phyloP scores from a whole-genome alignment of 2,888 invertebrate genomes.

The Eulithis testata region DNA sequence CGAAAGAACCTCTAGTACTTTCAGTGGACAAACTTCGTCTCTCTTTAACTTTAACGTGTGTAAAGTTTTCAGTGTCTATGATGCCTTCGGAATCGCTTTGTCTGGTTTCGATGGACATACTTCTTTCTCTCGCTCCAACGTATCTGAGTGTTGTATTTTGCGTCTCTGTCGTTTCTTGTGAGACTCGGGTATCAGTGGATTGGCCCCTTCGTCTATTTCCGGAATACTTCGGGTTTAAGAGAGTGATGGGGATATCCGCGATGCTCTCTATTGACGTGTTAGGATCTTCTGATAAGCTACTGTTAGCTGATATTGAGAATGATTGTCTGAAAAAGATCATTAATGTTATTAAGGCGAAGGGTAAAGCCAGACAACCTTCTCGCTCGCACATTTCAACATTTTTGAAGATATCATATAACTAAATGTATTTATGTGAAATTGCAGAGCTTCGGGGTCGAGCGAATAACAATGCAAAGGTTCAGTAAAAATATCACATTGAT shows the following conservation, averaged over 20 bases:
- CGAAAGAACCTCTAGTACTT: conserved; percentile 9
- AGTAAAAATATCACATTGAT: no score
- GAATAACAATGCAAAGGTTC: no score
- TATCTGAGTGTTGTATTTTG: conserved; percentile 8
- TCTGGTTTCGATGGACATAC: no score
- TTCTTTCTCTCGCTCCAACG: conserved; percentile 7
- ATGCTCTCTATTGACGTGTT: conserved; percentile 76
- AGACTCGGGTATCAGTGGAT: conserved; percentile 11
- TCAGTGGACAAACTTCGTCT: not conserved
- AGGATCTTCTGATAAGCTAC: conserved; percentile 75
- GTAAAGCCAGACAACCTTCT: no score
- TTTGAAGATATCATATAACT: no score
- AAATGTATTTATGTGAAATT: no score
- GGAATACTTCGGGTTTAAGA: conserved; percentile 71
- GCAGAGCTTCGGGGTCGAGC: no score
- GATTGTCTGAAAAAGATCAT: conserved; percentile 57
- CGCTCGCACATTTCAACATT: no score
- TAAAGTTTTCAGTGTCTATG: no score
- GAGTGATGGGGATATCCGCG: conserved; percentile 73
- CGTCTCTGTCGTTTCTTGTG: conserved; percentile 4
- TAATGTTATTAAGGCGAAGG: not conserved
- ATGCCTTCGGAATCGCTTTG: no score
- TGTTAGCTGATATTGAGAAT: conserved; percentile 73
- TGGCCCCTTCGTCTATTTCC: conserved; percentile 40
- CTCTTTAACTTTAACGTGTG: no score